These are phyloP conservation scores for Mola mola DNA, from an alignment of 2,113 vertebrate genomes.

Conservation along the genomic window DNA sequence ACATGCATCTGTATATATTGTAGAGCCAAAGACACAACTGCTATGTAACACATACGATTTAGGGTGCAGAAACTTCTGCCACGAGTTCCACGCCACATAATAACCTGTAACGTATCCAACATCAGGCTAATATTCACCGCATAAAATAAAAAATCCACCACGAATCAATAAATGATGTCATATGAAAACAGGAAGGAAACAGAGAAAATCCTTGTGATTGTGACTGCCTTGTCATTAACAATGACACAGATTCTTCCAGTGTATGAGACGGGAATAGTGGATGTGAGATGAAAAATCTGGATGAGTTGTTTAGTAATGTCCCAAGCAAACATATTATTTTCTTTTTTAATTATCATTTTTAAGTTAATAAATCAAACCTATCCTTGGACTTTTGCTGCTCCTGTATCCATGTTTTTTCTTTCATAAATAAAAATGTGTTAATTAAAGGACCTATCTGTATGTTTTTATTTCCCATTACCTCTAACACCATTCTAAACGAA, in stretches of 20 bases:
- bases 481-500: too few relatives aligned
- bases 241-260: background rate
- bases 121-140: background rate
- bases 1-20: background rate
- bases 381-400: too few relatives aligned
- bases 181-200: background rate
- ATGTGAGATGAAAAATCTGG: background rate
- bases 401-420: too few relatives aligned
- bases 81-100: background rate
- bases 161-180: background rate
- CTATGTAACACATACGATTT: background rate
- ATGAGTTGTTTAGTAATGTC: background rate
- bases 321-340: too few relatives aligned
- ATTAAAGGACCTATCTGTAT: too few relatives aligned
- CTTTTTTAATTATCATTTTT: too few relatives aligned
- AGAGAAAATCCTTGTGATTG: slow-evolving; percentile 11
- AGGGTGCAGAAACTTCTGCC: too few relatives aligned
- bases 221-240: too few relatives aligned
- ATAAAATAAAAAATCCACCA: too few relatives aligned
- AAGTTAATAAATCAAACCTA: too few relatives aligned
- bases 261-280: slow-evolving; percentile 5
- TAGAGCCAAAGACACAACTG: slow-evolving; percentile 1
- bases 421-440: too few relatives aligned
- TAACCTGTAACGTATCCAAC: background rate
- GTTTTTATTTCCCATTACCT: too few relatives aligned